phyloP scores from a whole-genome alignment of 1,140 invertebrate genomes.

The Teleogryllus occipitalis region DNA sequence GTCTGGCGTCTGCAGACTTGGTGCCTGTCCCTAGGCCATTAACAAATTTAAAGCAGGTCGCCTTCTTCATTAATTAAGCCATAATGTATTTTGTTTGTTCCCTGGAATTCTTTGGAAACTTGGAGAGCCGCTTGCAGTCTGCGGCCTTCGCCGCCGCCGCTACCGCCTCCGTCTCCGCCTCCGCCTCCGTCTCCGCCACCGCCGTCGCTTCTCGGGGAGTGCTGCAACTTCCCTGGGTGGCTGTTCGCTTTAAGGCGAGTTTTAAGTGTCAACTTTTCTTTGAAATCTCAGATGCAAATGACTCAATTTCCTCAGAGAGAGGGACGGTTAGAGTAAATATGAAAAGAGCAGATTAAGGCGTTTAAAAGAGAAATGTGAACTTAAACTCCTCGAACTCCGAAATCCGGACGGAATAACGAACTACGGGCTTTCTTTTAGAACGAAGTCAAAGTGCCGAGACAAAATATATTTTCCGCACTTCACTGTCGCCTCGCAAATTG shows the following conservation, averaged over 20 bases:
- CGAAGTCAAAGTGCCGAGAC: too few relatives aligned
- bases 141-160: too few relatives aligned
- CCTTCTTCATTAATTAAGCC: neutral
- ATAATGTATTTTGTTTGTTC: slow-evolving; percentile 6
- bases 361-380: neutral
- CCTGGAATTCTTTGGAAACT: neutral
- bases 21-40: neutral
- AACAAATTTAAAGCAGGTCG: neutral
- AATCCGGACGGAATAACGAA: neutral
- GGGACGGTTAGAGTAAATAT: neutral
- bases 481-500: too few relatives aligned
- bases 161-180: neutral
- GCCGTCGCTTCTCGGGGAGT: neutral
- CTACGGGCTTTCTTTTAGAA: neutral
- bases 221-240: neutral
- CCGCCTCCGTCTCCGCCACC: neutral
- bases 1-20: too few relatives aligned
- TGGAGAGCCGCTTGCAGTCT: neutral
- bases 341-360: neutral
- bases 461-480: too few relatives aligned
- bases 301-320: neutral
- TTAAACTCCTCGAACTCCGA: neutral
- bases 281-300: neutral
- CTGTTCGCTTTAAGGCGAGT: neutral
- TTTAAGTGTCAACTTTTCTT: slow-evolving; percentile 5